A percentile compares a stretch with the other conserved stretches of the same genome.
Conservation (phyloP, 2,113 vertebrate species). For the Jacana jacana region DNA sequence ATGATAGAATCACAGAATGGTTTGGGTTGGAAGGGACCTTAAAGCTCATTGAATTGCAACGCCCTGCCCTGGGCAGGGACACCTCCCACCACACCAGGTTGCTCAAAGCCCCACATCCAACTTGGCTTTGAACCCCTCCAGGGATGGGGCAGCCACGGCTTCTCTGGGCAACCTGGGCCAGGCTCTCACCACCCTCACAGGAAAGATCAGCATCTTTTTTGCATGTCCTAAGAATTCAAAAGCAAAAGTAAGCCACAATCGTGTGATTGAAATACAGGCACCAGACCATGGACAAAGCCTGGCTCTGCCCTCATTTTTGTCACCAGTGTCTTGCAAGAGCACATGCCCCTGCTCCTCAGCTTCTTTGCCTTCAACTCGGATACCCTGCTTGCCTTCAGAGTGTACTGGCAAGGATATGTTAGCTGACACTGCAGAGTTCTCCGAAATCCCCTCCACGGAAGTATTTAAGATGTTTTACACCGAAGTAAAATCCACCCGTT, state of each 20-base stretch:
- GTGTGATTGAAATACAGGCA: neutral
- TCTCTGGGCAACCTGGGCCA: too few relatives aligned
- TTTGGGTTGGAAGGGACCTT: too few relatives aligned
- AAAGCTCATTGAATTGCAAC: too few relatives aligned
- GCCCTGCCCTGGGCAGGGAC: too few relatives aligned
- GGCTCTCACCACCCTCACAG: too few relatives aligned
- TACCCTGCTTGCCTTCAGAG: neutral
- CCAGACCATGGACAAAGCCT: neutral
- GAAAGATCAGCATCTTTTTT: neutral
- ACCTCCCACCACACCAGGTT: too few relatives aligned
- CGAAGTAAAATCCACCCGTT: slow-evolving; percentile 48
- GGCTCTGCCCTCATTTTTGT: neutral
- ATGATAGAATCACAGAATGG: neutral
- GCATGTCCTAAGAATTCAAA: neutral
- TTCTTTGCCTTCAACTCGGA: neutral
- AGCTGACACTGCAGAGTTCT: slow-evolving; percentile 46
- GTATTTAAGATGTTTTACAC: slow-evolving; percentile 32
- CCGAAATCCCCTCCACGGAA: slow-evolving; percentile 12
- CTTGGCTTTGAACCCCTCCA: too few relatives aligned
- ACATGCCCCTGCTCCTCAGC: neutral
- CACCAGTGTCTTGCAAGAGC: neutral
- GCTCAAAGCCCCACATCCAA: too few relatives aligned
- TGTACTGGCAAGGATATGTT: neutral
- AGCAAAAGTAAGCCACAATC: neutral
- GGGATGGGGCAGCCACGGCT: too few relatives aligned